phyloP scores from a whole-genome alignment of 2,797 vertebrate species.

The Staurois parvus region DNA sequence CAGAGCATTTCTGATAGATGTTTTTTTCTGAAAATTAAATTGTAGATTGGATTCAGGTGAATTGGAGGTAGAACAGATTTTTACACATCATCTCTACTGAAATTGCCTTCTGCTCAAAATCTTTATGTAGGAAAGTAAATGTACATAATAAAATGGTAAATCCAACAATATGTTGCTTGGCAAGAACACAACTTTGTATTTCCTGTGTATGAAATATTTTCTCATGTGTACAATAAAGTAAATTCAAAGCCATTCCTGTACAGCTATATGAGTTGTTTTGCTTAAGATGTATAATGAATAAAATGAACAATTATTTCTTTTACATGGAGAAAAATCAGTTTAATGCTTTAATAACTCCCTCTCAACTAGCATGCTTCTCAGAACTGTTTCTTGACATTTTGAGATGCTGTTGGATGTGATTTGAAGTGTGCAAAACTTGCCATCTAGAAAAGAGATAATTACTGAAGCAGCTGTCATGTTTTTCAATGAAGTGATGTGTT shows the following conservation, averaged over 20 bases:
- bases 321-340: conserved; percentile 34
- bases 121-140: too few species aligned
- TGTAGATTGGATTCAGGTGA: too few species aligned
- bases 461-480: conserved; percentile 63
- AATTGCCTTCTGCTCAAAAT: too few species aligned
- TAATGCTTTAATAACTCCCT: conserved; percentile 55
- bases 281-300: conserved; percentile 34
- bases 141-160: too few species aligned
- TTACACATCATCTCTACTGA: too few species aligned
- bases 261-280: neutral
- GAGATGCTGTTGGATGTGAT: conserved; percentile 57
- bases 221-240: neutral
- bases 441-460: conserved; percentile 62
- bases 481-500: conserved; percentile 61
- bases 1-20: too few species aligned
- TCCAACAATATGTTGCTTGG: too few species aligned
- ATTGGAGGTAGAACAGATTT: too few species aligned
- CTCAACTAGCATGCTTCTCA: conserved; percentile 42
- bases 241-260: neutral
- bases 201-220: too few species aligned
- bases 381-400: conserved; percentile 57
- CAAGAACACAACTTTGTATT: too few species aligned
- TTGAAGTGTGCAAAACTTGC: conserved; percentile 59
- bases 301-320: conserved; percentile 50
- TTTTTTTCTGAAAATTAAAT: too few species aligned